Conservation (phyloP, 2,797 vertebrate genomes). For the Cossypha dichroa region DNA sequence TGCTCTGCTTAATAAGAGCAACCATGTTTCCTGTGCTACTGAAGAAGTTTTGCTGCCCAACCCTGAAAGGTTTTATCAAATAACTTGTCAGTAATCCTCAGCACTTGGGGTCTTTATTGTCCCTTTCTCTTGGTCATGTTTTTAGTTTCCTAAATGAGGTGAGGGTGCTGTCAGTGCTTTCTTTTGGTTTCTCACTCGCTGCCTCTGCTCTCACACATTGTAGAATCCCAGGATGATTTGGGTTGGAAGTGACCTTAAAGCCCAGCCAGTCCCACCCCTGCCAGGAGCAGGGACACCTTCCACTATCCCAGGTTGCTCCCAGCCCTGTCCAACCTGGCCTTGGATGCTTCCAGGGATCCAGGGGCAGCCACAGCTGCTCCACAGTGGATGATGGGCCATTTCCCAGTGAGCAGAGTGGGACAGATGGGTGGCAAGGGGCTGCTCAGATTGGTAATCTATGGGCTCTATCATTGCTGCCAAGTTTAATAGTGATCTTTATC, state of each 20-base stretch:
- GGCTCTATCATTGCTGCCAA: not conserved
- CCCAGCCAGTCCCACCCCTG: fast-evolving
- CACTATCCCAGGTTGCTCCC: fast-evolving
- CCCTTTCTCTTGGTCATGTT: not conserved
- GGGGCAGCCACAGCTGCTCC: not conserved
- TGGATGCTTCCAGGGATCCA: not conserved
- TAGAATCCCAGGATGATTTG: not conserved
- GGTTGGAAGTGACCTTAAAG: not conserved
- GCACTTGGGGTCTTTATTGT: not conserved
- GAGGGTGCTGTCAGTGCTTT: not conserved
- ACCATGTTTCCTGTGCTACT: fast-evolving
- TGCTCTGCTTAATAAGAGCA: fast-evolving
- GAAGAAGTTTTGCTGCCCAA: not conserved
- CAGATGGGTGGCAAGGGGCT: not conserved
- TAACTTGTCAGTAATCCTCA: not conserved
- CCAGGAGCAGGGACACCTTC: not conserved
- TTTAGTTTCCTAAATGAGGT: not conserved
- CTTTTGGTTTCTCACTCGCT: fast-evolving
- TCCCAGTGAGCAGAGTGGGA: not conserved
- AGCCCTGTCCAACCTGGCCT: not conserved
- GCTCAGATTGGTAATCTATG: not conserved
- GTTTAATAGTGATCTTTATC: not conserved
- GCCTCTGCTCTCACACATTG: fast-evolving
- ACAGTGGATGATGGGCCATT: not conserved
- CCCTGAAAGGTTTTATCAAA: not conserved